Evolutionary conservation across 2,113 vertebrate genomes (phyloP), one percentile per base, ranked within the genome.

Genomic region (Rhinolophus ferrumequinum): DNA sequence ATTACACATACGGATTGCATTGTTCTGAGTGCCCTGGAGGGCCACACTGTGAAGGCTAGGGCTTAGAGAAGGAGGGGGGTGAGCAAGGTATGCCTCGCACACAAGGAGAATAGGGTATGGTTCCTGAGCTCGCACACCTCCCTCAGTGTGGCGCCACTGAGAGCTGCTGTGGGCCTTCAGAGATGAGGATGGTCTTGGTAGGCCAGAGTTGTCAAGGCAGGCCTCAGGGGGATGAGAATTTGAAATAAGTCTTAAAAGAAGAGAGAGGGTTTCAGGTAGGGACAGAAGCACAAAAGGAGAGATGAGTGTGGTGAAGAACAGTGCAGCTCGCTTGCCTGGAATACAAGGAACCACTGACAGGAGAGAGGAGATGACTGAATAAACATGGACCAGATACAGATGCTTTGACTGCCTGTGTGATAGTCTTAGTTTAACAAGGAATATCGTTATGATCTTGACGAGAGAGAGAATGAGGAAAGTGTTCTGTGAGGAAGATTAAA

Each of bases 401-500:
- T 30, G 16, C 19, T 77, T 33, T 60, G 79, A 60, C 50, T 77
- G 54, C 38, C 66, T 70, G 13, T 0, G 3, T 28, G 50, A 89
- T 5, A 66, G 41, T 69, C 22, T 79, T 76, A 58, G 8, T 70
- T 80, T 80, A 96, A 94, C 33, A 24, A 72, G 11, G 35, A 87
- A 66, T 83, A 54, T 30, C 41, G 50, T 87, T 89, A 83, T 22
- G 15, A 70, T 75, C 50, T 66, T 87, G 35, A 83, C 15, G 44
- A 90, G 8, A 76, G 15, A 50, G 50, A 80, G 28, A 80, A 94
- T 58, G 44, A 82, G 58, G n/a, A 28, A 80, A 19, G 8, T 72
- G 33, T 86, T 91, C 72, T 69, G 35, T 66, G 52, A 92, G 30
- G 47, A 95, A 88, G 54, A 79, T 75, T 77, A 66, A 75, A n/a